Evolutionary conservation across 2,888 invertebrate genomes (phyloP), one percentile per base, ranked within the genome.

Genomic region (Ornithoptera alexandrae): DNA sequence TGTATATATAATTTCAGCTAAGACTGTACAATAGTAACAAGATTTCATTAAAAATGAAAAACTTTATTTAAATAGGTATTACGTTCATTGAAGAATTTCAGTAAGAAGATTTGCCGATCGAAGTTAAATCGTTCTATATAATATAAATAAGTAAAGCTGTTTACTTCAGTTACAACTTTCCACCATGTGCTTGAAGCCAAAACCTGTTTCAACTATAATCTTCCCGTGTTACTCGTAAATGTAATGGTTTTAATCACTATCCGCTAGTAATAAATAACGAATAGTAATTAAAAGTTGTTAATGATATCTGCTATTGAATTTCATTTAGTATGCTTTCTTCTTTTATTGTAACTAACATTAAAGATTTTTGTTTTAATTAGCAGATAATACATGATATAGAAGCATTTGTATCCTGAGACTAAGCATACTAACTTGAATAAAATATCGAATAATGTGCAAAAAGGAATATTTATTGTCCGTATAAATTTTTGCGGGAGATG

Each of bases 161-260:
- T 46, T 42, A 39, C 10, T 64, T 56, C 15, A 70, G 63, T 71
- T 72, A 78, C 82, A 81, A 84, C 87, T 87, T 87, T 87, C 85
- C 84, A 86, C 84, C 84, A 85, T 84, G 79, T 83, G 85, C 78
- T 78, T 75, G 79, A 65, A 72, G 70, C 64, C 65, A 66, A 79
- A 87, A 88, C 88, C 84, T 76, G 87, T 87, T 83, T 71, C 24
- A 36, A 30, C 67, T 63, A 69, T 71, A 72, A 68, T 67, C 66
- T 67, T 36, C 36, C 30, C 3, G 30, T 30, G 30, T 30, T 30
- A 22, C 22, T 22, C 22, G 22, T 22, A 30, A 30, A 30, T 30
- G 3, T 30, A 30, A 30, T 5, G 30, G 4, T 30, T 30, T 30
- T 30, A 30, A 30, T 30, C 30, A 30, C 30, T 30, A 30, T 30